Evolutionary conservation across 2,888 invertebrate species (phyloP), one percentile per base, ranked within the genome.

Genomic region (Tinea trinotella): DNA sequence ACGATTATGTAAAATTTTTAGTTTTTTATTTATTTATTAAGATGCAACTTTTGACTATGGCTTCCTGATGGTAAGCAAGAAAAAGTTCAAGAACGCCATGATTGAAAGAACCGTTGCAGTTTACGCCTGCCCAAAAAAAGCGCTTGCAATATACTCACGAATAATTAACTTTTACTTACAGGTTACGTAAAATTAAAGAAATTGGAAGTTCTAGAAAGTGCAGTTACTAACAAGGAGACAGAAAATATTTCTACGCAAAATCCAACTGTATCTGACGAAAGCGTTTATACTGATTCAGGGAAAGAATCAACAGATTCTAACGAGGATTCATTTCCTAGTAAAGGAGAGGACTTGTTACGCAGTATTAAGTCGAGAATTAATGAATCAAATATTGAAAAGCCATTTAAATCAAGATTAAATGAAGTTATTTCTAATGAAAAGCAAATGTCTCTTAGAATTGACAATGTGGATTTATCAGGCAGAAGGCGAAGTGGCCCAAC

Each of bases 131-230:
- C n/a, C n/a, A n/a, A n/a, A n/a, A n/a, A n/a, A n/a, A n/a, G n/a
- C n/a, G n/a, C n/a, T n/a, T n/a, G n/a, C n/a, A n/a, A n/a, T n/a
- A n/a, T n/a, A n/a, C n/a, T n/a, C n/a, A n/a, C n/a, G n/a, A 30
- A 10, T n/a, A 54, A 10, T 19, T 57, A 44, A 50, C 4, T 57
- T 53, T 56, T 59, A 20, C 62, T 76, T 80, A 40, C 70, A 91
- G 91, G 91, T 36, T 91, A 82, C 60, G 81, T 89, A 1, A 88
- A 88, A 61, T 67, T 90, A 13, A 87, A 87, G 61, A 80, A 88
- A 61, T 60, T 88, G 52, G 88, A 88, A 62, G 79, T 86, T 54
- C 65, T 86, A 59, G 79, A 84, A 68, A 86, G 84, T 58, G 71
- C 72, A 0, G 57, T 76, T 20, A 62, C 68, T 0, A 80, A 76